These are phyloP conservation scores for Bettongia penicillata DNA, from an alignment of 2,113 vertebrate genomes.

Conservation along the genomic window DNA sequence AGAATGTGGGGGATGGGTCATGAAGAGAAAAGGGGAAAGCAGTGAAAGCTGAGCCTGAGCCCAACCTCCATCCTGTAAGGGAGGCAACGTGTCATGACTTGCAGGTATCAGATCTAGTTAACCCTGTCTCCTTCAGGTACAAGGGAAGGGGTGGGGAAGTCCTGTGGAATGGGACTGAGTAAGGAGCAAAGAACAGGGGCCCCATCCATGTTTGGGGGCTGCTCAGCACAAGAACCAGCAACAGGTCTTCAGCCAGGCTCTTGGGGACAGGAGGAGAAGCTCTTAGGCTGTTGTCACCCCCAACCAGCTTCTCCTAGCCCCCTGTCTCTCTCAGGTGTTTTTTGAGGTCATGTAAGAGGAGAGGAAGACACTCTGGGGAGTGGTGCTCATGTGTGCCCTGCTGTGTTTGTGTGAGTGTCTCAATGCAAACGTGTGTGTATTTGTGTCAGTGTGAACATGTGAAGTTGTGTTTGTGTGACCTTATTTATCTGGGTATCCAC, in stretches of 20 bases:
- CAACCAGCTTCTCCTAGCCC: not conserved
- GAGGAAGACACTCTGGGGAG: not conserved
- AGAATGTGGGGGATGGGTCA: not conserved
- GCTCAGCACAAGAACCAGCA: not conserved
- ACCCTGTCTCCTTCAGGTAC: not conserved
- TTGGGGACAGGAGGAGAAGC: not conserved
- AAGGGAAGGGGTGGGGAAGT: not conserved
- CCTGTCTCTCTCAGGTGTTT: not conserved
- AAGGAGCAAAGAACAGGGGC: not conserved
- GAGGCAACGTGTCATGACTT: not conserved
- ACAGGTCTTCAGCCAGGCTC: not conserved
- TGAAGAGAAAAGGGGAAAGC: not conserved
- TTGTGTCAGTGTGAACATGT: not conserved
- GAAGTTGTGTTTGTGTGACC: not conserved
- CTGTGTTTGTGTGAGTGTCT: too few relatives aligned
- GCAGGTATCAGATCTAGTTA: not conserved
- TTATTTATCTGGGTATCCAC: not conserved
- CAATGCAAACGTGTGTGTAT: not conserved
- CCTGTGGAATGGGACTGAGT: too few relatives aligned
- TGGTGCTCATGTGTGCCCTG: not conserved
- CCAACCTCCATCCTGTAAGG: not conserved
- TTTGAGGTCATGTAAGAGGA: not conserved
- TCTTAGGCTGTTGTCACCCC: not conserved
- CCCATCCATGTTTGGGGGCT: not conserved
- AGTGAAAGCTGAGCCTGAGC: fast-evolving